Evolutionary conservation across 1,140 invertebrate genomes (phyloP), one percentile per base, ranked within the genome.

Genomic region (Antheraea pernyi): DNA sequence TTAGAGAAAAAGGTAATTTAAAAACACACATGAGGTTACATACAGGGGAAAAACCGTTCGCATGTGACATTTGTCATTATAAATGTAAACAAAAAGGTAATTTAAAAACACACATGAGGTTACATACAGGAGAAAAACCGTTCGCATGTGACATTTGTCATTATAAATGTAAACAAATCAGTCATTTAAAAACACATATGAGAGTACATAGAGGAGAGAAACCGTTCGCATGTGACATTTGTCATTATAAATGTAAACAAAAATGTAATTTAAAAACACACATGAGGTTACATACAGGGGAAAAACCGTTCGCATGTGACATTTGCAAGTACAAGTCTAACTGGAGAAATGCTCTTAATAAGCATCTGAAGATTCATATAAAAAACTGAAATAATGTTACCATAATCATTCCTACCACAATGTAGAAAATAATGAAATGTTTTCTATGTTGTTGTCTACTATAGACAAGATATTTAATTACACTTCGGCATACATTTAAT

Each of bases 21-120:
- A 22, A 46, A 0, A 39, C 0, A 3, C 75, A 76, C 19, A 53
- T 53, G 0, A 46, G 64, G 30, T 65, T 22, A 37, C 72, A 77
- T 53, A 72, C 67, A 2, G 67, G 68, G 8, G 68, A 69, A 19
- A 72, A 67, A 48, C 59, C 37, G 9, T 66, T 59, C 16, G 46
- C 66, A 19, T 79, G 77, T 65, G 19, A 74, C 0, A 22, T 42
- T 18, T 79, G 77, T 64, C 16, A 59, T 0, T 19, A 69, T 5
- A 70, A 19, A 42, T 66, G 66, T 11, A 53, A 1, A 8, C 64
- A 67, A 30, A 53, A 16, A 7, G 19, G 8, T 16, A 37, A 65
- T 46, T 48, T 75, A 1, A 65, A 59, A 46, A 46, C 16, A 6
- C 71, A 76, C 59, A 46, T 30, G 65, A 19, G 19, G 0, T n/a